phyloP scores from a whole-genome alignment of 1,140 invertebrate genomes.

The Drosophila ironensis region DNA sequence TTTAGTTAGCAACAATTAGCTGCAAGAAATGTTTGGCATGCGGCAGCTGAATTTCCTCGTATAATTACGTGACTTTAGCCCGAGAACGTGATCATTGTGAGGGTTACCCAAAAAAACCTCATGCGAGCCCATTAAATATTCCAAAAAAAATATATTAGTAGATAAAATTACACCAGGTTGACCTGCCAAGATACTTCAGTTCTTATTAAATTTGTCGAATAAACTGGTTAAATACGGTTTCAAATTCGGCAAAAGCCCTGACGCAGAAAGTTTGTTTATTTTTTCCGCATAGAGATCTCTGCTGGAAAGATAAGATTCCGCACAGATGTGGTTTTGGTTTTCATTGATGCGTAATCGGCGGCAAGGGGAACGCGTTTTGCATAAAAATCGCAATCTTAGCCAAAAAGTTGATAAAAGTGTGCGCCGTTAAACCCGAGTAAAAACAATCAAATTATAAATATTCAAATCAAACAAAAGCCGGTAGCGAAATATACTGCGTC shows the following conservation, averaged over 20 bases:
- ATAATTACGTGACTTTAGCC: slow-evolving; percentile 31
- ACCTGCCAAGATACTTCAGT: no score
- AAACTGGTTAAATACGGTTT: slow-evolving; percentile 25
- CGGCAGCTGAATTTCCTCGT: slow-evolving; percentile 13
- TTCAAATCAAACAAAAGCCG: slow-evolving; percentile 42
- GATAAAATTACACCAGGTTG: no score
- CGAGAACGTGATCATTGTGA: slow-evolving; percentile 12
- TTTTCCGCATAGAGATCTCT: not conserved
- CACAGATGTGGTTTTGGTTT: slow-evolving; percentile 23
- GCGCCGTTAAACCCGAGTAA: slow-evolving; percentile 6
- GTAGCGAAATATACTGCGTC: slow-evolving; percentile 11
- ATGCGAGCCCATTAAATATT: not conserved
- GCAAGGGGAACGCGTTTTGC: slow-evolving; percentile 32
- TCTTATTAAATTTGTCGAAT: no score
- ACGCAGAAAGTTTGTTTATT: not conserved
- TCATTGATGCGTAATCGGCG: slow-evolving; percentile 28
- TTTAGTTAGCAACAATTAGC: not conserved
- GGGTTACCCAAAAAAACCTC: slow-evolving; percentile 1
- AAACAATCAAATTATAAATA: slow-evolving; percentile 38
- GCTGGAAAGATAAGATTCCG: slow-evolving; percentile 22
- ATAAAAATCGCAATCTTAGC: slow-evolving; percentile 39
- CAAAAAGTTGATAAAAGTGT: no score
- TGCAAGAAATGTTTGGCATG: not conserved
- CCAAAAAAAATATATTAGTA: not conserved
- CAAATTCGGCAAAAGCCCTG: not conserved